phyloP scores from a whole-genome alignment of 2,888 invertebrate genomes.

The Ceriagrion tenellum region DNA sequence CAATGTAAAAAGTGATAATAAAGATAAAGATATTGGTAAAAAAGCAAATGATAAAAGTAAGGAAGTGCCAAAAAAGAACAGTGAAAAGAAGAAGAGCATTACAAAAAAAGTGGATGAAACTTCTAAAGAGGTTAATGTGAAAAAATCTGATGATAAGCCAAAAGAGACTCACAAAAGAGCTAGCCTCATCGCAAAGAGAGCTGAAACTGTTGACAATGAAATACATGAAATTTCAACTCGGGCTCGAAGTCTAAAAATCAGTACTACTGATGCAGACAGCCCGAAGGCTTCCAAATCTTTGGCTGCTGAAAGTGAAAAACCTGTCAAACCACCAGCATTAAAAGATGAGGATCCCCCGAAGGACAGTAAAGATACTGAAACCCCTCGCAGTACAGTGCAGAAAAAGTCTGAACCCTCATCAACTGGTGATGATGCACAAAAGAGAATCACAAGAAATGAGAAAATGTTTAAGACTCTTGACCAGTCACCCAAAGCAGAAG shows the following conservation, averaged over 20 bases:
- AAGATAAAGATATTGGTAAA: background rate
- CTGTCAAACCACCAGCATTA: background rate
- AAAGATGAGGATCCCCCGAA: background rate
- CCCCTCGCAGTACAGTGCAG: background rate
- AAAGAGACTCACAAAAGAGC: constrained; percentile 33
- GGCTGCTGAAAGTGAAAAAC: constrained; percentile 14
- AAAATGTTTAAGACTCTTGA: constrained; percentile 4
- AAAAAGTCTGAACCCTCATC: background rate
- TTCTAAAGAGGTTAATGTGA: background rate
- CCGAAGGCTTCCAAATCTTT: background rate
- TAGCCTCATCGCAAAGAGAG: background rate
- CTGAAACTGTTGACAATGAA: constrained; percentile 34
- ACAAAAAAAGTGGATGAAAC: constrained; percentile 21
- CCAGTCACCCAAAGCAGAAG: background rate
- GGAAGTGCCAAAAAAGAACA: constrained; percentile 37
- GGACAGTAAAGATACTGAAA: constrained; percentile 9
- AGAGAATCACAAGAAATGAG: constrained; percentile 39
- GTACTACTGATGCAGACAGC: background rate
- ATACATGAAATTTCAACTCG: constrained; percentile 44
- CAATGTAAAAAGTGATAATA: background rate
- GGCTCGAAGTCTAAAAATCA: constrained; percentile 28
- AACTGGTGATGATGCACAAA: background rate
- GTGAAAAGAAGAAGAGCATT: constrained; percentile 16
- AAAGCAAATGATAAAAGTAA: background rate
- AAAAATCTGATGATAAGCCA: constrained; percentile 37